Evolutionary conservation across 2,113 vertebrate genomes (phyloP).

Genomic region (Lampris megalopsis): DNA sequence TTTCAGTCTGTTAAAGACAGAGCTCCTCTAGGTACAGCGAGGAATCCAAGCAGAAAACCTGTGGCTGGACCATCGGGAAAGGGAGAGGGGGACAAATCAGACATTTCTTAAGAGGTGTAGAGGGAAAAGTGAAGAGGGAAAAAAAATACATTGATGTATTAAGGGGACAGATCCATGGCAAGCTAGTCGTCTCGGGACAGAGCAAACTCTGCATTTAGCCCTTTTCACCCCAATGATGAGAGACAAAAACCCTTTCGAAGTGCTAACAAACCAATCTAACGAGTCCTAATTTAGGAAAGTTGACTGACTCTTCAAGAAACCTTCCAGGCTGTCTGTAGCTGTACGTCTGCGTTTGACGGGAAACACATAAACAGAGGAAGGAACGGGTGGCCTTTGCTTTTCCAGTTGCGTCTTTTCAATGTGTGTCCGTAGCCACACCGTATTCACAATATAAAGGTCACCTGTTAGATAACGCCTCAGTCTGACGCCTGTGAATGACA

Average conservation of each 20-base stretch:
- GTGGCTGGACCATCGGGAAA: background rate
- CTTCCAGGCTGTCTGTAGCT: background rate
- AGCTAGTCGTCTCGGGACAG: background rate
- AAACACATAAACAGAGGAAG: background rate
- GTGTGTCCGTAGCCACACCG: constrained; percentile 15
- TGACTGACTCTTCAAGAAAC: background rate
- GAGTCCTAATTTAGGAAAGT: too few species aligned
- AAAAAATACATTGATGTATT: background rate
- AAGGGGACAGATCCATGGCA: too few species aligned
- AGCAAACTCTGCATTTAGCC: background rate
- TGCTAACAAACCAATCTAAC: too few species aligned
- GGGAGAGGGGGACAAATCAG: background rate
- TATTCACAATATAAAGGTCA: constrained; percentile 67
- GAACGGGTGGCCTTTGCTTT: constrained; percentile 24
- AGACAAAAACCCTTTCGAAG: too few species aligned
- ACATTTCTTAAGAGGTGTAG: background rate
- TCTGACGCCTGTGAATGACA: constrained; percentile 73
- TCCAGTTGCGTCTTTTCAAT: constrained; percentile 22
- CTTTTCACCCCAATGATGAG: background rate
- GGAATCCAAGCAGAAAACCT: constrained; percentile 43
- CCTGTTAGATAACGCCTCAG: constrained; percentile 45
- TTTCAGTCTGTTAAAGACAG: constrained; percentile 61
- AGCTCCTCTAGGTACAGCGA: constrained; percentile 52
- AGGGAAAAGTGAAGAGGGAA: background rate
- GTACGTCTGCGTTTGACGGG: background rate